Conservation (phyloP, 2,797 vertebrate genomes). For the Labroides dimidiatus region DNA sequence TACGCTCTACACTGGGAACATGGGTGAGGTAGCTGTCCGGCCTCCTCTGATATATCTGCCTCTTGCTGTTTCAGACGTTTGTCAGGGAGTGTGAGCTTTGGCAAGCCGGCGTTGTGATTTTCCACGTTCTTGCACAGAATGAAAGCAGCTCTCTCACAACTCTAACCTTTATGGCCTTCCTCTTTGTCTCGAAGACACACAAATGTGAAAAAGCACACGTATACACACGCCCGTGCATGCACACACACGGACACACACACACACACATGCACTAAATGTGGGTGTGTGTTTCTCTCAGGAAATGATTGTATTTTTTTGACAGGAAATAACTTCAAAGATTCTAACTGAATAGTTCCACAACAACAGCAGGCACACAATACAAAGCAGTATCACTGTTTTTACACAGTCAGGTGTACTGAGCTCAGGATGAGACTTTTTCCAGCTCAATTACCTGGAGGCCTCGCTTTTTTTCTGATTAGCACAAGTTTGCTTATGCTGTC, state of each 20-base stretch:
- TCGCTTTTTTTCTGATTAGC: slow-evolving; percentile 35
- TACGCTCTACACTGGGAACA: slow-evolving; percentile 14
- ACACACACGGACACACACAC: background rate
- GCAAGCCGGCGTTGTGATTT: slow-evolving; percentile 9
- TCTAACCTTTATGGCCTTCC: slow-evolving; percentile 41
- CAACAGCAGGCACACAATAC: slow-evolving; percentile 52
- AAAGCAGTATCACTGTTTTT: slow-evolving; percentile 29
- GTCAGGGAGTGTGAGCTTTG: slow-evolving; percentile 26
- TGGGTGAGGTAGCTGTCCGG: slow-evolving; percentile 42
- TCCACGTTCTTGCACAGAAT: slow-evolving; percentile 7
- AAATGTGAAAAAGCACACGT: background rate
- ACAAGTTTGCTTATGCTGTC: slow-evolving; percentile 24
- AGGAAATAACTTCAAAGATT: slow-evolving; percentile 78
- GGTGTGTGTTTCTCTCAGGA: slow-evolving; percentile 67
- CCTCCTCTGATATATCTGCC: slow-evolving; percentile 26
- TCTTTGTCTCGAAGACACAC: slow-evolving; percentile 7
- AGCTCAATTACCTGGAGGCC: slow-evolving; percentile 25
- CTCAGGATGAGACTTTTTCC: slow-evolving; percentile 24
- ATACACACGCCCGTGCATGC: background rate
- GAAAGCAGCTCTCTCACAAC: slow-evolving; percentile 41
- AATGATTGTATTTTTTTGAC: slow-evolving; percentile 71
- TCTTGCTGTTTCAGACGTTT: slow-evolving; percentile 34
- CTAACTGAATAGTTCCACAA: slow-evolving; percentile 67
- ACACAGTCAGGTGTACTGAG: slow-evolving; percentile 7
- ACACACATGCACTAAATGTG: slow-evolving; percentile 18